Base-by-base conservation (phyloP, 2,888 invertebrate genomes). In the Stictocephala bisonia region DNA sequence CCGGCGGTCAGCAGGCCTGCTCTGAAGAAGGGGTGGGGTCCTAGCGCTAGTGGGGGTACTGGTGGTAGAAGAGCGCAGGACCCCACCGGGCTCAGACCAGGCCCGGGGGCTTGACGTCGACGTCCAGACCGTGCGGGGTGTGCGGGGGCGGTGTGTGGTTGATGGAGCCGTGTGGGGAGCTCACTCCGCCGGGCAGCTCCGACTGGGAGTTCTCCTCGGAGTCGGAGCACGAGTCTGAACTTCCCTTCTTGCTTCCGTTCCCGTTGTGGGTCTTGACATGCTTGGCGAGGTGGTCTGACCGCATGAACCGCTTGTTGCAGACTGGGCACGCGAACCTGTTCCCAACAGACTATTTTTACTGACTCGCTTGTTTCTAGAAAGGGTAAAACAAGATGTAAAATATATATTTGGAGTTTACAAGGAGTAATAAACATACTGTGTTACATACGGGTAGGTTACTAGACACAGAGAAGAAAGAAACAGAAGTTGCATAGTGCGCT, bases 281-380 rank as follows among this genome's bases (percentile, higher is more conserved):
- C 85, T 99, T 98, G 81, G 94, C 94, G 81, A 98, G 89, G 86
- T 99, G 98, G 86, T 98, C 98, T 82, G 95, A 95, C 80, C 98
- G 90, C 97, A 97, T 97, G 87, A 98, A 98, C 81, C 96, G 90
- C 86, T 99, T 98, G 87, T 96, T 96, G 88, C 98, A 98, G 81
- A 96, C 92, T 76, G 96, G 95, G 86, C 98, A 98, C 78, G 96
- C 95, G 86, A 98, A 98, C 84, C 97, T 89, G 44, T 9, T 6
- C 3, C 2, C 7, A 22, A 51, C 26, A 13, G 13, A 50, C 20
- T n/a, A n/a, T n/a, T n/a, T n/a, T n/a, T n/a, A n/a, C n/a, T n/a
- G n/a, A n/a, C n/a, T n/a, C n/a, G n/a, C n/a, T n/a, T n/a, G n/a
- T n/a, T n/a, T n/a, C n/a, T n/a, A n/a, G n/a, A n/a, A n/a, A n/a